These are phyloP conservation scores for Neofelis nebulosa DNA, from an alignment of 2,113 vertebrate species.

Conservation along the genomic window DNA sequence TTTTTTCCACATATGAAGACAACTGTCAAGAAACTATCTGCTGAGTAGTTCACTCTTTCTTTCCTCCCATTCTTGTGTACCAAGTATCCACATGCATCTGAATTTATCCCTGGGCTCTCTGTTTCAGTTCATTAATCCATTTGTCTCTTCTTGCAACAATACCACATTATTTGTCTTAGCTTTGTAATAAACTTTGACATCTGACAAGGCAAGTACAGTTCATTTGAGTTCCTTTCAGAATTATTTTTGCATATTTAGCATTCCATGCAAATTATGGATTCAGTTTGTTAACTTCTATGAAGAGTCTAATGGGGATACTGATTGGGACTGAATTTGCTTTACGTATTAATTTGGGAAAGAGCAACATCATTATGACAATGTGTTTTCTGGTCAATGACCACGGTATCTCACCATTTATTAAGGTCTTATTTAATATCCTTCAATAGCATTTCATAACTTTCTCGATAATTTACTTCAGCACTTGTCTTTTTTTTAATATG, in stretches of 20 bases:
- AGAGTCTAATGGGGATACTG: neutral
- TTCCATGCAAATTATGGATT: neutral
- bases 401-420: neutral
- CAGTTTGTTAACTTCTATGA: neutral
- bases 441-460: neutral
- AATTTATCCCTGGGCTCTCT: neutral
- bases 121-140: neutral
- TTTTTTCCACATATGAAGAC: neutral
- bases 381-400: neutral
- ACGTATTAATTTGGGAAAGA: neutral
- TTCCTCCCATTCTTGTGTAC: neutral
- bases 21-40: neutral
- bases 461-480: neutral
- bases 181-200: neutral
- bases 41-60: neutral
- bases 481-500: neutral
- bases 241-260: neutral
- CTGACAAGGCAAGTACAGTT: neutral
- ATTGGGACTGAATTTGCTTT: neutral
- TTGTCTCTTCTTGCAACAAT: neutral
- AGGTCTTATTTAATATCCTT: neutral
- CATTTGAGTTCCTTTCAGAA: neutral
- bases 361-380: neutral
- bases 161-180: neutral
- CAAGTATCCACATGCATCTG: neutral